These are phyloP conservation scores for Asarcornis scutulata DNA, from an alignment of 2,113 vertebrate species.

Conservation along the genomic window DNA sequence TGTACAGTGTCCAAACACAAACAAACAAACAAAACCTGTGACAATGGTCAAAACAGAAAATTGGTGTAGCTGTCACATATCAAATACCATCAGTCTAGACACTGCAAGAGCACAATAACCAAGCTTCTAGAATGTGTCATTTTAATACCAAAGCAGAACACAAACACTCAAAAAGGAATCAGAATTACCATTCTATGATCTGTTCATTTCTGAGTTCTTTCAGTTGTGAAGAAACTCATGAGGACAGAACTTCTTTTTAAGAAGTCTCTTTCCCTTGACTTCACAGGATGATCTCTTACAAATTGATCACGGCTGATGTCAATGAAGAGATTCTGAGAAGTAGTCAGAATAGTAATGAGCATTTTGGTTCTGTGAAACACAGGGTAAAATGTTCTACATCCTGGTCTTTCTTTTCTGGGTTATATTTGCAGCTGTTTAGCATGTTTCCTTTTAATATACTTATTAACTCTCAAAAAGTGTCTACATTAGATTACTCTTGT, in stretches of 20 bases:
- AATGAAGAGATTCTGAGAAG: neutral
- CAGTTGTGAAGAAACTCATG: neutral
- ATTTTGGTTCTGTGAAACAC: neutral
- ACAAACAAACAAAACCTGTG: neutral
- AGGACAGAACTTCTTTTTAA: neutral
- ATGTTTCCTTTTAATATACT: neutral
- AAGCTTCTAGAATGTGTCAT: neutral
- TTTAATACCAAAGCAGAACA: neutral
- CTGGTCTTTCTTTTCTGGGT: neutral
- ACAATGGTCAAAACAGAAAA: neutral
- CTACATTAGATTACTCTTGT: neutral
- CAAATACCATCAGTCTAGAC: neutral
- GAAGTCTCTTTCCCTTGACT: neutral
- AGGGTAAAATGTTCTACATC: neutral
- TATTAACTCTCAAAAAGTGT: neutral
- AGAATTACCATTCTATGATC: neutral
- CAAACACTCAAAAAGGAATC: neutral
- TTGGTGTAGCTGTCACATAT: neutral
- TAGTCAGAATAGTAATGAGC: conserved; percentile 18
- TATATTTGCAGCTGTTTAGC: neutral
- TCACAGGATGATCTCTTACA: neutral
- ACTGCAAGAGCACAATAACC: neutral
- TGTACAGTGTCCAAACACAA: neutral
- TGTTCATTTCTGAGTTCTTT: neutral
- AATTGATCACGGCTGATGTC: neutral